Evolutionary conservation across 2,888 invertebrate species (phyloP), one percentile per base, ranked within the genome.

Genomic region (Autographa pulchrina): DNA sequence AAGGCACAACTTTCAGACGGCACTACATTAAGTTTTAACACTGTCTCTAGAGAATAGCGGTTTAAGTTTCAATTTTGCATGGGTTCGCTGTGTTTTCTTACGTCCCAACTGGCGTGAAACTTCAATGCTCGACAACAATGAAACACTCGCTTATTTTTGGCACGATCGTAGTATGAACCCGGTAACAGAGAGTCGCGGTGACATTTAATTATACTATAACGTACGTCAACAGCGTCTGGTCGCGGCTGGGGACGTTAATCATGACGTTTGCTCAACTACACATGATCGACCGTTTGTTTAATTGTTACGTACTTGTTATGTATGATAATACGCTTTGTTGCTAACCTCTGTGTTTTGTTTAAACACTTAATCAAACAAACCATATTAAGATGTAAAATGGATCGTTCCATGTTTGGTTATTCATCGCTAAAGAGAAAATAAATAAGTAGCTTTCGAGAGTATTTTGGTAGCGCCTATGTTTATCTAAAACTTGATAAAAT

Each of bases 151-250:
- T 74, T 77, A 78, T 82, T 79, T 84, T 80, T 77, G 74, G 73
- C 72, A 72, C 72, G 54, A 70, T 80, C 64, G 65, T 76, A 73
- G 68, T 69, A 67, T 71, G 61, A 68, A 83, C 78, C 77, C 75
- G 77, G 85, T 76, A 86, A 81, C 72, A 79, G 74, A 78, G 67
- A 74, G 48, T 68, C 62, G 74, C 68, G 69, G 70, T 79, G 76
- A 73, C 65, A 75, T 84, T 78, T 78, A 79, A 85, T 80, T 80
- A 77, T 70, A 75, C 79, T 81, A 81, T 79, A 74, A 83, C 73
- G 63, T 77, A 75, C 77, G 82, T 84, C 80, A 81, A 77, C 77
- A 83, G 68, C 66, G 75, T 75, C 76, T 80, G 81, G 79, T 83
- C 78, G 80, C 77, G 63, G 76, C 72, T 74, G 52, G 69, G 76